Evolutionary conservation across 2,113 vertebrate genomes (phyloP).

Genomic region (Rhinolophus sinicus): DNA sequence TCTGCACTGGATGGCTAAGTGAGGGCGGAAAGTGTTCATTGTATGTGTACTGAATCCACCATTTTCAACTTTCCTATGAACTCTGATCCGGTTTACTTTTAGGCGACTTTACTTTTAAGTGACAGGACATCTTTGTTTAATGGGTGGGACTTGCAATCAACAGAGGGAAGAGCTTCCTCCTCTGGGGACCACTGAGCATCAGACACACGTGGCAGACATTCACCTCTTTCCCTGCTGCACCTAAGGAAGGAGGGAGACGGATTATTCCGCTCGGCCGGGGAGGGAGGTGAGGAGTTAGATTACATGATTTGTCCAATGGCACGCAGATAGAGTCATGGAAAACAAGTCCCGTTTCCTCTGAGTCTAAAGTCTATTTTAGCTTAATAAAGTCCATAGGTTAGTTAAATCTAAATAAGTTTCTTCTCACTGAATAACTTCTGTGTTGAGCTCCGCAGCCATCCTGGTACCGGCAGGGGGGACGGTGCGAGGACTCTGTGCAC

Average conservation of each 20-base stretch:
- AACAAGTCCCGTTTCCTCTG: neutral
- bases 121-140: neutral
- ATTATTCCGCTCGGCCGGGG: neutral
- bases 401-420: neutral
- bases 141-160: neutral
- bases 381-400: neutral
- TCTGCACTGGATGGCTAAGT: neutral
- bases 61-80: neutral
- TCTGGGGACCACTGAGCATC: neutral
- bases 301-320: neutral
- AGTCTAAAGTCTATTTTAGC: neutral
- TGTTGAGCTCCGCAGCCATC: neutral
- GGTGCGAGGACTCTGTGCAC: fast-evolving
- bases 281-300: neutral
- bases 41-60: neutral
- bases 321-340: neutral
- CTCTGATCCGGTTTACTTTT: neutral
- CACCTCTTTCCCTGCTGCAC: no score
- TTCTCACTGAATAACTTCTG: neutral
- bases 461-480: neutral
- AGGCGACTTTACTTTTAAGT: neutral
- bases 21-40: neutral
- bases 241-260: neutral
- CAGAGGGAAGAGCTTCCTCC: fast-evolving
- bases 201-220: neutral